phyloP scores from a whole-genome alignment of 2,888 invertebrate genomes.

The Lasioglossum leucozonium region DNA sequence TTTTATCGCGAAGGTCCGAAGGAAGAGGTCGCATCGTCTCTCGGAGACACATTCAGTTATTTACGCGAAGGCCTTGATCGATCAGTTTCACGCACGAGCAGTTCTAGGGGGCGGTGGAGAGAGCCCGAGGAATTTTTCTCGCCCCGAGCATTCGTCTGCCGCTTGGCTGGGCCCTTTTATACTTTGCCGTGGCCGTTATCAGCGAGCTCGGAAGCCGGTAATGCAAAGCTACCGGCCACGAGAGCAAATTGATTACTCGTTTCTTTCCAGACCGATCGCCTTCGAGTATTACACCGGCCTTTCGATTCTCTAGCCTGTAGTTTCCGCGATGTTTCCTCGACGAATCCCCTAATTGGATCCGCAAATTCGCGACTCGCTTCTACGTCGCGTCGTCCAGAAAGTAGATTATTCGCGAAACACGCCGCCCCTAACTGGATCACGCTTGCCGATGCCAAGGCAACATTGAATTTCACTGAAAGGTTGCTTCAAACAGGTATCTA shows the following conservation, averaged over 20 bases:
- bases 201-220: conserved; percentile 2
- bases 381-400: background rate
- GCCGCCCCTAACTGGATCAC: background rate
- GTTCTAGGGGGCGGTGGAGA: conserved; percentile 14
- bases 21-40: conserved; percentile 13
- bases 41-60: conserved; percentile 31
- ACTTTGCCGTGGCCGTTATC: conserved; percentile 45
- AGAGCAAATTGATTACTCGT: conserved; percentile 30
- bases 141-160: conserved; percentile 41
- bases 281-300: background rate
- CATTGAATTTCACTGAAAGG: background rate
- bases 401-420: background rate
- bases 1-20: background rate
- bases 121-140: conserved; percentile 46
- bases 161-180: conserved; percentile 43
- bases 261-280: background rate
- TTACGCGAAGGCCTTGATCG: conserved; percentile 42
- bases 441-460: background rate
- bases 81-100: conserved; percentile 38
- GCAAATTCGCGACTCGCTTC: background rate
- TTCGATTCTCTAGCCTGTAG: background rate
- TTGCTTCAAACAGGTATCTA: background rate
- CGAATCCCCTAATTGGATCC: background rate
- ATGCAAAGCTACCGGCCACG: conserved; percentile 23
- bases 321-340: background rate